phyloP scores from a whole-genome alignment of 2,113 vertebrate genomes.

The Rhizomys pruinosus region DNA sequence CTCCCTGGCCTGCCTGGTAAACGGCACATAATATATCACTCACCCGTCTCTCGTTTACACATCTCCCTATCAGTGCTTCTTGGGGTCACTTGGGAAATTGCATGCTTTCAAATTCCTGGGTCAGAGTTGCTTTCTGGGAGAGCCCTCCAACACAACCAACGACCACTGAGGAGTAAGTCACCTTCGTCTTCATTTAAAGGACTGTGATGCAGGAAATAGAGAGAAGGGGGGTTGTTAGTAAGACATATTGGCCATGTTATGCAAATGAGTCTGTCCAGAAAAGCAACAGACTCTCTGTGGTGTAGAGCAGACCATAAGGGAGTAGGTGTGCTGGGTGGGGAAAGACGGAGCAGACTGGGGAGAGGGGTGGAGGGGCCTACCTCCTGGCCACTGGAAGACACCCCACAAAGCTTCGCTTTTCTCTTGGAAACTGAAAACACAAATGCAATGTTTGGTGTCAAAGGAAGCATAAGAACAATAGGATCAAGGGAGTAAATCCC shows the following conservation, averaged over 20 bases:
- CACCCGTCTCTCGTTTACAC: not conserved
- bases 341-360: too few relatives aligned
- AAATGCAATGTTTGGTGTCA: slow-evolving; percentile 29
- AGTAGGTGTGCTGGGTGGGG: not conserved
- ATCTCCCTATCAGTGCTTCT: not conserved
- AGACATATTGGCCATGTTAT: not conserved
- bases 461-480: slow-evolving; percentile 48
- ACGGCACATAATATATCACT: not conserved
- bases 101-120: not conserved
- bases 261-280: not conserved
- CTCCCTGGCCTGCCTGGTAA: not conserved
- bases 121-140: not conserved
- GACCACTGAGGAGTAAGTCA: too few relatives aligned
- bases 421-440: slow-evolving; percentile 25
- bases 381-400: not conserved
- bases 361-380: rapidly evolving
- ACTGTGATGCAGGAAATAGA: not conserved
- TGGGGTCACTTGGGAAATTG: not conserved
- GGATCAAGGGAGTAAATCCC: slow-evolving; percentile 51
- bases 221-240: not conserved
- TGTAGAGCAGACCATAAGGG: not conserved
- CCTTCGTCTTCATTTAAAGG: not conserved
- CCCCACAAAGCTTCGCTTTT: not conserved
- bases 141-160: not conserved
- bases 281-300: not conserved